Evolutionary conservation across 2,888 invertebrate genomes (phyloP), one percentile per base, ranked within the genome.

Genomic region (Pimpla rufipes): DNA sequence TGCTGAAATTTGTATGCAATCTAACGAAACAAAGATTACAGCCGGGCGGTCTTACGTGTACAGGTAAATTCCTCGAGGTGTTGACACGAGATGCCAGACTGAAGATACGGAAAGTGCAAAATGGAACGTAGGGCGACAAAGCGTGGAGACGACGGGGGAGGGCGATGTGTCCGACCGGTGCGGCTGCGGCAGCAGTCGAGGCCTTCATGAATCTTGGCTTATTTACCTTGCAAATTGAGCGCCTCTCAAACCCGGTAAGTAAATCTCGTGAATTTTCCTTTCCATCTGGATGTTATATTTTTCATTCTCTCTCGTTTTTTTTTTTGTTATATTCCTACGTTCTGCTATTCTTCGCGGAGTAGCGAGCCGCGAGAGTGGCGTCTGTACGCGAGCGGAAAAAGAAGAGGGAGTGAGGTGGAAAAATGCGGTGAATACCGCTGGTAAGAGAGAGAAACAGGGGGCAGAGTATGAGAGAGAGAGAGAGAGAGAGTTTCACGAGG

Each of bases 201-300:
- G 35, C 52, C 52, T 79, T 71, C 81, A 75, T 85, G 73, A 84
- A 84, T 86, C 81, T 82, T 83, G 40, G 55, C 68, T 85, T 82
- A 86, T 86, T 87, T 84, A 85, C 76, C 79, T 83, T 86, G 79
- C 71, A 82, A 84, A 85, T 85, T 84, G 76, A 84, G 75, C 77
- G 76, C 77, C 77, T 83, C 82, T 68, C 40, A 55, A 73, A 45
- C 81, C 81, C 18, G 62, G 29, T 70, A 45, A 82, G 75, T 73
- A 55, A 62, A 75, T 70, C 50, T 71, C 57, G 37, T 42, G 42
- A 68, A 73, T 79, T 75, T 81, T 70, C 47, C 21, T 35, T 55
- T 59, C 13, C 35, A 50, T 18, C 70, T 59, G 35, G 11, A 18
- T 47, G 21, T 23, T 5, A 29, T 59, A 37, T 23, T 11, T 42